Percentiles rank a stretch among this genome's conserved stretches.
Conservation (phyloP, 1,140 invertebrate species). For the Nasonia giraulti region DNA sequence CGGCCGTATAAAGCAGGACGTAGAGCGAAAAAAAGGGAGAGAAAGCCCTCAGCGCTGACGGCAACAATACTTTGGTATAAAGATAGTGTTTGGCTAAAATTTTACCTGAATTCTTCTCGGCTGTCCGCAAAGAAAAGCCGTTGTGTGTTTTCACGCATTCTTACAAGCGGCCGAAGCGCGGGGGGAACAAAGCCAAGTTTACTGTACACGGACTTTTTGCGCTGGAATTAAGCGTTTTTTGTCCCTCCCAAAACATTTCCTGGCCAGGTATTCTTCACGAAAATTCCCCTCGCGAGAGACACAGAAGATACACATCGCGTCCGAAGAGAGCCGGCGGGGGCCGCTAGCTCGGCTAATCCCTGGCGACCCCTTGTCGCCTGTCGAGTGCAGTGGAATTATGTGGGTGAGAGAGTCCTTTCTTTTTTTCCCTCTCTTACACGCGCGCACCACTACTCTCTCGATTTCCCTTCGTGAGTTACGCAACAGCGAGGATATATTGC, state of each 20-base stretch:
- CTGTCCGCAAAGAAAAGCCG: no score
- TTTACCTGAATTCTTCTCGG: no score
- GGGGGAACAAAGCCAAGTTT: not conserved
- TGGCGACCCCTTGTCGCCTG: slow-evolving; percentile 25
- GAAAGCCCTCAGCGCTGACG: not conserved
- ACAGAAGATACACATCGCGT: not conserved
- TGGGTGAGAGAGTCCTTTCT: slow-evolving; percentile 50
- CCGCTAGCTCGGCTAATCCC: slow-evolving; percentile 21
- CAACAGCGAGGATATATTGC: slow-evolving; percentile 21
- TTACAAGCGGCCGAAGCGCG: not conserved
- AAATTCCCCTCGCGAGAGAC: not conserved
- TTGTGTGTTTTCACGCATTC: not conserved
- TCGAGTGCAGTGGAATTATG: slow-evolving; percentile 58
- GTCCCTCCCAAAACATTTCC: not conserved
- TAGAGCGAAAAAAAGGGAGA: not conserved
- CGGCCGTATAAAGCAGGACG: not conserved
- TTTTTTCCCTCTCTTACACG: not conserved
- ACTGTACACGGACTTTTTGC: not conserved
- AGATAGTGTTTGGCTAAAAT: no score
- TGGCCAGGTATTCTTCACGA: not conserved
- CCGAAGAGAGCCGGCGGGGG: not conserved
- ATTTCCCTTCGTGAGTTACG: not conserved
- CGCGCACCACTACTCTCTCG: not conserved
- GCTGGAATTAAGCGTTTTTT: not conserved
- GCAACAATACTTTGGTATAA: no score